A percentile compares a stretch with the other conserved stretches of the same genome.
Evolutionary conservation across 2,888 invertebrate genomes (phyloP).

Genomic region (Omphaloscelis lunosa): DNA sequence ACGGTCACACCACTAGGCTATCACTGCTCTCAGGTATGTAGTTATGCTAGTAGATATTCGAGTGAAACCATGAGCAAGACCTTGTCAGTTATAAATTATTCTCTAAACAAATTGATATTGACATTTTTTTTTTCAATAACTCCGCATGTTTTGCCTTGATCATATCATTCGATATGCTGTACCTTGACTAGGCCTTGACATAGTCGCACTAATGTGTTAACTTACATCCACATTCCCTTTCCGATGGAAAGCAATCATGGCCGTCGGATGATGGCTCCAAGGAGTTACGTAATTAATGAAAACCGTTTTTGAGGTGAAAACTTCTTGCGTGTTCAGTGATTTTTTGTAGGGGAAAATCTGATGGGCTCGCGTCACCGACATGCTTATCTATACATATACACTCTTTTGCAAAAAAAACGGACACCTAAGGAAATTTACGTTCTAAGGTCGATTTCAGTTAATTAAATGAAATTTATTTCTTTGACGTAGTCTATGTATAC

Average conservation of each 20-base stretch:
- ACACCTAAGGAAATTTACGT: too few relatives aligned
- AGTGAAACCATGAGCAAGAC: not conserved
- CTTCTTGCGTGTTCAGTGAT: too few relatives aligned
- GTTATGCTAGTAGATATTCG: not conserved
- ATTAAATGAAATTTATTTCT: too few relatives aligned
- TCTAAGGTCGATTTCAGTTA: too few relatives aligned
- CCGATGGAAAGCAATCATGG: not conserved
- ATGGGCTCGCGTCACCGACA: too few relatives aligned
- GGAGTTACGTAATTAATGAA: not conserved
- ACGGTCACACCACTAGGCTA: too few relatives aligned
- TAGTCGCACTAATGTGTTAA: constrained; percentile 30
- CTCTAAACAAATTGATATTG: constrained; percentile 29
- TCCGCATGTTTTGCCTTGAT: constrained; percentile 32
- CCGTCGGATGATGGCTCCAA: not conserved
- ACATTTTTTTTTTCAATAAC: constrained; percentile 41
- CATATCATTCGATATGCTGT: constrained; percentile 8
- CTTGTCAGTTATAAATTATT: constrained; percentile 9
- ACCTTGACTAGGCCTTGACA: constrained; percentile 47
- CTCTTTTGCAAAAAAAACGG: too few relatives aligned
- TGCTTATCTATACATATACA: too few relatives aligned
- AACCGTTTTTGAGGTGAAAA: not conserved
- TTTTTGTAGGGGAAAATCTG: too few relatives aligned
- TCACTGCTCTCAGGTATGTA: too few relatives aligned
- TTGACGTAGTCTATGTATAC: too few relatives aligned
- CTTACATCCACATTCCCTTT: not conserved